Percentiles rank a stretch among this genome's conserved stretches.
Evolutionary conservation across 2,888 invertebrate genomes (phyloP).

Genomic region (Salticus scenicus): DNA sequence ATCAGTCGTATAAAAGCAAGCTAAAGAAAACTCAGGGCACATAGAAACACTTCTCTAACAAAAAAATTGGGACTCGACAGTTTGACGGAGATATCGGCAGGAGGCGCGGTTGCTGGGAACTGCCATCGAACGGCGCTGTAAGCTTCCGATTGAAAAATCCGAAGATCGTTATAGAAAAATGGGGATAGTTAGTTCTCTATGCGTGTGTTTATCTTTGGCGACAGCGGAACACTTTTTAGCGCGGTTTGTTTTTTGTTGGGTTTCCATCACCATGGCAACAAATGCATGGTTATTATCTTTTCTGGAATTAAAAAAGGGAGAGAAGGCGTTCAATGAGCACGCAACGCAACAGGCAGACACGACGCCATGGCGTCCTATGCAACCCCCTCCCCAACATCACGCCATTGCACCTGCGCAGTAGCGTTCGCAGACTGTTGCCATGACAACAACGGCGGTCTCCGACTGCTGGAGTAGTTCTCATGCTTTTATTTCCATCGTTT

Average conservation of each 20-base stretch:
- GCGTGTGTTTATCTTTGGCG: slow-evolving; percentile 62
- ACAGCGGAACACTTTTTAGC: neutral
- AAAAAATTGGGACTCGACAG: slow-evolving; percentile 31
- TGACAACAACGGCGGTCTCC: slow-evolving; percentile 39
- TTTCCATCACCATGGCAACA: slow-evolving; percentile 42
- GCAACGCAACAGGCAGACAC: slow-evolving; percentile 63
- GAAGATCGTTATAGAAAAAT: slow-evolving; percentile 29
- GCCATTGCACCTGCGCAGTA: slow-evolving; percentile 42
- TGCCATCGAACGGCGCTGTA: slow-evolving; percentile 51
- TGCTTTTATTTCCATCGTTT: slow-evolving; percentile 38
- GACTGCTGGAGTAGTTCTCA: slow-evolving; percentile 39
- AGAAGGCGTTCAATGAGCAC: slow-evolving; percentile 42
- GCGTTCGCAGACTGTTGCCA: slow-evolving; percentile 8
- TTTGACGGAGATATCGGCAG: slow-evolving; percentile 48
- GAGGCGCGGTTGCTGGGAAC: slow-evolving; percentile 32
- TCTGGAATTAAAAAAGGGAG: slow-evolving; percentile 51
- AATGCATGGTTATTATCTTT: slow-evolving; percentile 65
- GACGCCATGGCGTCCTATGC: slow-evolving; percentile 24
- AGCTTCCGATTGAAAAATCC: slow-evolving; percentile 61
- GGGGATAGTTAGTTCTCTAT: slow-evolving; percentile 49
- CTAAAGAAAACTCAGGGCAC: no score
- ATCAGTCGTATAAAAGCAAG: neutral
- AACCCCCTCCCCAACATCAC: neutral
- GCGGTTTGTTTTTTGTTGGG: slow-evolving; percentile 20
- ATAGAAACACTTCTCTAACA: slow-evolving; percentile 5